Conservation (phyloP, 2,113 vertebrate genomes). For the Rutilus rutilus region DNA sequence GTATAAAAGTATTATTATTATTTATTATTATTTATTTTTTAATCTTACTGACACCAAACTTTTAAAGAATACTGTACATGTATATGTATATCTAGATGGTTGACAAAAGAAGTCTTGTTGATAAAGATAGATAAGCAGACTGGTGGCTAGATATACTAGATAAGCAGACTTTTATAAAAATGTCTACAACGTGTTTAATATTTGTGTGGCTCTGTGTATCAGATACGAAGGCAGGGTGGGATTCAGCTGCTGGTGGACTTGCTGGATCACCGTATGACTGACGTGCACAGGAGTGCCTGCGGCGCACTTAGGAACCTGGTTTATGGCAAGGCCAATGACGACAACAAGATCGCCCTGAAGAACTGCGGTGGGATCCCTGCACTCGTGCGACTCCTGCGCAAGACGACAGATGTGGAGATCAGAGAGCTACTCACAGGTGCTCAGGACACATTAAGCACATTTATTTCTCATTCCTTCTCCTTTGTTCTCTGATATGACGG, state of each 20-base stretch:
- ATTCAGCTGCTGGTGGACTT: slow-evolving; percentile 96
- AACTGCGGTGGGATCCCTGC: slow-evolving; percentile 97
- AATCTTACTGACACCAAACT: no score
- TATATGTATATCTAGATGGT: no score
- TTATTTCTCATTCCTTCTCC: background rate
- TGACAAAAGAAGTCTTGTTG: no score
- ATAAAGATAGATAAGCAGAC: no score
- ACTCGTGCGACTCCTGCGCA: slow-evolving; percentile 92
- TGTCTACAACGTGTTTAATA: no score
- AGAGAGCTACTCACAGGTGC: slow-evolving; percentile 97
- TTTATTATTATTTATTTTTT: no score
- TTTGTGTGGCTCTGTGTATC: slow-evolving; percentile 28
- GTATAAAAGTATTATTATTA: no score
- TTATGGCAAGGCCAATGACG: slow-evolving; percentile 96
- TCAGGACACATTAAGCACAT: background rate
- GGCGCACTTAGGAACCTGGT: slow-evolving; percentile 96
- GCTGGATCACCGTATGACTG: slow-evolving; percentile 94
- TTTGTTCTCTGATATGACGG: background rate
- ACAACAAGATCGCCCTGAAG: slow-evolving; percentile 98
- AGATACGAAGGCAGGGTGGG: slow-evolving; percentile 97
- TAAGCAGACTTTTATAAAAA: no score
- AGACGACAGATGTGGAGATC: slow-evolving; percentile 95
- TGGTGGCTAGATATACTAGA: no score
- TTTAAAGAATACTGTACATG: no score
- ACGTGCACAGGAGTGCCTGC: slow-evolving; percentile 97